These are phyloP conservation scores for Saturnia pavonia DNA, from an alignment of 2,888 invertebrate genomes.

Conservation along the genomic window DNA sequence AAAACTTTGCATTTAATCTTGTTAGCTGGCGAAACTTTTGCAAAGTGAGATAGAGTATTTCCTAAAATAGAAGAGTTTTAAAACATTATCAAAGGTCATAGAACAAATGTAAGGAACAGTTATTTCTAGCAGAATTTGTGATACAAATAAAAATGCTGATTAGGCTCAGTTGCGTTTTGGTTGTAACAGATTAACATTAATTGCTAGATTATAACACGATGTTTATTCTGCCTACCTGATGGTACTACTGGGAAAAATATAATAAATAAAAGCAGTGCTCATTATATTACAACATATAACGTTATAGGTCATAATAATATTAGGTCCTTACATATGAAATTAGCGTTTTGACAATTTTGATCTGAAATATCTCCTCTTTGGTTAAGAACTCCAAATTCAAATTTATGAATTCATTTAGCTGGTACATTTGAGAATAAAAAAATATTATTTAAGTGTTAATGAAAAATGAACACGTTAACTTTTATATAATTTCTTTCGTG, in stretches of 20 bases:
- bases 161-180: not conserved
- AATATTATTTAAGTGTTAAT: too few species aligned
- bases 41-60: slow-evolving; percentile 73
- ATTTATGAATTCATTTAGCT: too few species aligned
- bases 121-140: slow-evolving; percentile 21
- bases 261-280: not conserved
- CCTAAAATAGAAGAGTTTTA: slow-evolving; percentile 66
- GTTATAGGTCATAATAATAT: too few species aligned
- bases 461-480: too few species aligned
- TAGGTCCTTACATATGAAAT: too few species aligned
- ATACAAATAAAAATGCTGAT: slow-evolving; percentile 23
- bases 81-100: slow-evolving; percentile 59
- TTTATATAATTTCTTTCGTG: too few species aligned
- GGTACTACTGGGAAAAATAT: not conserved
- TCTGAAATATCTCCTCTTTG: too few species aligned
- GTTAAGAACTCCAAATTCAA: too few species aligned
- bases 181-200: not conserved
- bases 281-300: not conserved
- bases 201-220: not conserved
- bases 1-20: slow-evolving; percentile 78
- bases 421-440: too few species aligned
- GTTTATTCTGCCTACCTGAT: not conserved
- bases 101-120: slow-evolving; percentile 37
- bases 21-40: slow-evolving; percentile 71
- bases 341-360: too few species aligned